phyloP scores from a whole-genome alignment of 2,113 vertebrate genomes.

The Ia io region DNA sequence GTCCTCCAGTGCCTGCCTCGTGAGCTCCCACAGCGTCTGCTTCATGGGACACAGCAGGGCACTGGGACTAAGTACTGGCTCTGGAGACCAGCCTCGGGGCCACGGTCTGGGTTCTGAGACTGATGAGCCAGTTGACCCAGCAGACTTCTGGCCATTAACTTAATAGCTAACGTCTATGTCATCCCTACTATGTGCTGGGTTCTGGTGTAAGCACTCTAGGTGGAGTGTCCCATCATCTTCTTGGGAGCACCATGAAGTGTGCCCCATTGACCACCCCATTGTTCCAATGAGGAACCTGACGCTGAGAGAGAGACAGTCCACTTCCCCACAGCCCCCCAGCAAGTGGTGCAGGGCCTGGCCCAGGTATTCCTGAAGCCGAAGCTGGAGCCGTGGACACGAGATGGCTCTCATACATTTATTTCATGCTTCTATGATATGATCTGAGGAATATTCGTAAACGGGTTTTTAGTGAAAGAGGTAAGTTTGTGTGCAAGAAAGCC shows the following conservation, averaged over 20 bases:
- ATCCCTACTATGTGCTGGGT: neutral
- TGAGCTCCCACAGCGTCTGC: neutral
- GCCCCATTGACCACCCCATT: neutral
- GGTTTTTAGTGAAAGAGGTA: neutral
- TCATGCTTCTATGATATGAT: neutral
- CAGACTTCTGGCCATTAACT: neutral
- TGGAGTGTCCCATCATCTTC: accelerated
- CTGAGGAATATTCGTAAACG: neutral
- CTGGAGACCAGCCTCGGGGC: neutral
- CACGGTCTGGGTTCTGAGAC: neutral
- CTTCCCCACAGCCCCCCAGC: neutral
- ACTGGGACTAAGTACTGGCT: neutral
- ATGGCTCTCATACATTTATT: neutral
- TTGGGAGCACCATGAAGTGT: accelerated
- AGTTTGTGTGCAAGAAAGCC: neutral
- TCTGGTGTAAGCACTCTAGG: neutral
- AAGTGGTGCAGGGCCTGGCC: neutral
- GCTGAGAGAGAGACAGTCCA: neutral
- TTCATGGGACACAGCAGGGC: accelerated
- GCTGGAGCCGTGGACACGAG: neutral
- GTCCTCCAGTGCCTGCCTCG: neutral
- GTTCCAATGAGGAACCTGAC: neutral
- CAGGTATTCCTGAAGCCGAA: neutral
- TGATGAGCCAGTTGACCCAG: neutral
- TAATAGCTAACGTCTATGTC: neutral